Percentiles rank a stretch among this genome's conserved stretches.
Evolutionary conservation across 2,797 vertebrate species (phyloP).

Genomic region (Eptatretus atami): DNA sequence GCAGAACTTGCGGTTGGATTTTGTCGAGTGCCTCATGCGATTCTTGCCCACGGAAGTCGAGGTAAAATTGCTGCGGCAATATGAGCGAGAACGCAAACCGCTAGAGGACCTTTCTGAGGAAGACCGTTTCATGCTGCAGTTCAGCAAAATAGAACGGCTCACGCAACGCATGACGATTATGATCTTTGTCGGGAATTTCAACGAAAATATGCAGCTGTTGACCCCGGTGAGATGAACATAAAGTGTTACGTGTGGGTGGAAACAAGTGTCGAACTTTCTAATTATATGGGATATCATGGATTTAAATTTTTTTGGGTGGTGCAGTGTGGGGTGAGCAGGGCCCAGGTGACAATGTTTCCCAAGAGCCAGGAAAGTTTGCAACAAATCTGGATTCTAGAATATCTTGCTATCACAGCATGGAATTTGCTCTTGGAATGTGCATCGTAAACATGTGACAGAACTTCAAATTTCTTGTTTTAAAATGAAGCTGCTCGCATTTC

Average conservation of each 20-base stretch:
- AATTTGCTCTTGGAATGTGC: too few species aligned
- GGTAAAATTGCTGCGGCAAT: constrained; percentile 53
- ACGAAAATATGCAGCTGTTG: constrained; percentile 51
- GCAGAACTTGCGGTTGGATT: constrained; percentile 52
- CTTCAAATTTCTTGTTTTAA: too few species aligned
- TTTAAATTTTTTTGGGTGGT: too few species aligned
- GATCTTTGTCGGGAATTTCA: constrained; percentile 77
- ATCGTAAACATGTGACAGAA: too few species aligned
- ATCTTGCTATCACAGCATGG: too few species aligned
- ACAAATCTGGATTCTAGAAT: too few species aligned
- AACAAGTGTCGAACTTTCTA: too few species aligned
- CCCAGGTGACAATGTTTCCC: too few species aligned
- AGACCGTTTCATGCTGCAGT: constrained; percentile 74
- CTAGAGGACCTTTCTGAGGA: constrained; percentile 60
- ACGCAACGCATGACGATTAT: constrained; percentile 83
- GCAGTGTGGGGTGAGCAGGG: too few species aligned
- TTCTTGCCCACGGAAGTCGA: constrained; percentile 64
- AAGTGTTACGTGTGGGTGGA: neutral
- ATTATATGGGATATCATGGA: too few species aligned
- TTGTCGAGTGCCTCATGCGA: constrained; percentile 58
- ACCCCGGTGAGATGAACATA: constrained; percentile 23
- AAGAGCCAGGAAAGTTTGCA: too few species aligned
- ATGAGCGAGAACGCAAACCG: constrained; percentile 54
- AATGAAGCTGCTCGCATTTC: too few species aligned
- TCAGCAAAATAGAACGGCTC: constrained; percentile 79